Evolutionary conservation across 2,797 vertebrate genomes (phyloP).

Genomic region (Glossophaga mutica): DNA sequence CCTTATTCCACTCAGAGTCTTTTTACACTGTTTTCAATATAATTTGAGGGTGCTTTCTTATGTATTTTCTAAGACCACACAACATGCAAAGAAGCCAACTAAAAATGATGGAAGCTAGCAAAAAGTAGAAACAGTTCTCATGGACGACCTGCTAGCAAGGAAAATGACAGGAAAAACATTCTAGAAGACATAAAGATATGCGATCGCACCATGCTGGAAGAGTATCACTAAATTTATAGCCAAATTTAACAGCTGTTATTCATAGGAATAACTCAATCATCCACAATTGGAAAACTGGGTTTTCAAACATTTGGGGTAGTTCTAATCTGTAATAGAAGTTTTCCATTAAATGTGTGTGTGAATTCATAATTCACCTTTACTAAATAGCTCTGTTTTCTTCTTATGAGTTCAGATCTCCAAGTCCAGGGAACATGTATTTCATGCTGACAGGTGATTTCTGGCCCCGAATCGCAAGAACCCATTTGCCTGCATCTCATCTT

Average conservation of each 20-base stretch:
- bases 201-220: accelerated
- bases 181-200: neutral
- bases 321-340: neutral
- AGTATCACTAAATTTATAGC: neutral
- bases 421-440: neutral
- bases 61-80: neutral
- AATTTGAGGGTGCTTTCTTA: neutral
- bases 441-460: neutral
- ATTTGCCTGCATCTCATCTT: neutral
- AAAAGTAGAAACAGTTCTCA: neutral
- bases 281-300: neutral
- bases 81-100: neutral
- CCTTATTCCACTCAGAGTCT: neutral
- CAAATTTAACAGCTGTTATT: neutral
- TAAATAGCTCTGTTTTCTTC: neutral
- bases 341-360: neutral
- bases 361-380: conserved; percentile 18
- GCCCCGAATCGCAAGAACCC: neutral
- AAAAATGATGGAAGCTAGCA: neutral
- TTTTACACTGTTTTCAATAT: neutral
- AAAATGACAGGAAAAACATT: neutral
- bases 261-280: neutral
- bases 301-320: neutral
- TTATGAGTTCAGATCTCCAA: neutral
- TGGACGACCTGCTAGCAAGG: neutral